Conservation (phyloP, 1,140 invertebrate genomes). For the Drosophila nigrodunni region DNA sequence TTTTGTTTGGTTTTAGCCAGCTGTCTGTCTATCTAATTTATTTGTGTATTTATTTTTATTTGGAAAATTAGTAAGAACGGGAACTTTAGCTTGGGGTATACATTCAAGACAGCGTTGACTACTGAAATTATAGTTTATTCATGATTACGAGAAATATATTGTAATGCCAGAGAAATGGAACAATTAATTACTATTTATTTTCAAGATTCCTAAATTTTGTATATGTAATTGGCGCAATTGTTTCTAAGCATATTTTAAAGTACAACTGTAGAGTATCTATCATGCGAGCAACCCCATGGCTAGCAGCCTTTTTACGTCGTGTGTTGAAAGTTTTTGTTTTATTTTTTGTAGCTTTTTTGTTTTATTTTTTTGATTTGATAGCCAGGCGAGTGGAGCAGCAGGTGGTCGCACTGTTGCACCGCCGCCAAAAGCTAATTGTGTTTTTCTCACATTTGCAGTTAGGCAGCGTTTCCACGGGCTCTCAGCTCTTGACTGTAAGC, state of each 20-base stretch:
- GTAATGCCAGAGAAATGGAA: too few species aligned
- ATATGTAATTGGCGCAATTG: too few species aligned
- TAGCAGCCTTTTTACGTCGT: conserved; percentile 24
- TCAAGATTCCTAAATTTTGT: too few species aligned
- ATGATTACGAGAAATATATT: too few species aligned
- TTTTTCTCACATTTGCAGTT: conserved; percentile 83
- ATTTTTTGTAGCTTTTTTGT: conserved; percentile 44
- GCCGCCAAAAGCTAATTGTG: conserved; percentile 82
- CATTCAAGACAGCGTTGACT: neutral
- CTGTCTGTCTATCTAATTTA: conserved; percentile 12
- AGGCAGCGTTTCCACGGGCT: conserved; percentile 47
- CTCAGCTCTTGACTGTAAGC: conserved; percentile 7
- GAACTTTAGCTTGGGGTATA: neutral
- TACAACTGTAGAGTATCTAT: neutral
- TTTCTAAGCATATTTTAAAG: too few species aligned
- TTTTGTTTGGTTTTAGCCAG: conserved; percentile 2
- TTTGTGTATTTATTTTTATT: conserved; percentile 16
- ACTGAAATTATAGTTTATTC: neutral
- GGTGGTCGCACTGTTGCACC: conserved; percentile 66
- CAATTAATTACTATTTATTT: neutral
- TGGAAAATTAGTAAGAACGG: neutral
- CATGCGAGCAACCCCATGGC: neutral
- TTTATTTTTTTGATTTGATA: conserved; percentile 49
- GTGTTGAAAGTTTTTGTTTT: conserved; percentile 68
- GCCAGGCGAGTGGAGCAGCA: conserved; percentile 62